Conservation (phyloP, 2,113 vertebrate genomes). For the Phycodurus eques region DNA sequence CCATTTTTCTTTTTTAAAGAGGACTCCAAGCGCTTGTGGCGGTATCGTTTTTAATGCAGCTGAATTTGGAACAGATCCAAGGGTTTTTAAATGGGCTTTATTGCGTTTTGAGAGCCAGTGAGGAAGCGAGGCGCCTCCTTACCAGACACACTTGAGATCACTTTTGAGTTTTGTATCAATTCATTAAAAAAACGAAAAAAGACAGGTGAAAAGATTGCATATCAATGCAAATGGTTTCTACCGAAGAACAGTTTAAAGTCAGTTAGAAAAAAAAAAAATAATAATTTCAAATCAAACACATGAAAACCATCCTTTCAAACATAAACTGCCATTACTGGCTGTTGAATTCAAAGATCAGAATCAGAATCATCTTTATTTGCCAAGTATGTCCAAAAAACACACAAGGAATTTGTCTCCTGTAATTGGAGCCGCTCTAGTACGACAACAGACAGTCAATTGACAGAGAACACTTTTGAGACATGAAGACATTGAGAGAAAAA, state of each 20-base stretch:
- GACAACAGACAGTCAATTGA: too few species aligned
- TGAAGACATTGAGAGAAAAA: too few species aligned
- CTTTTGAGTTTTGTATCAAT: slow-evolving; percentile 46
- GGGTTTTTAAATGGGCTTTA: slow-evolving; percentile 35
- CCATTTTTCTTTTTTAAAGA: neutral
- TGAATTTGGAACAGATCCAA: slow-evolving; percentile 38
- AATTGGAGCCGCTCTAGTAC: too few species aligned
- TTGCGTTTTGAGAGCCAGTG: slow-evolving; percentile 33
- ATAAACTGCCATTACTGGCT: too few species aligned
- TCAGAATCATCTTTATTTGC: too few species aligned
- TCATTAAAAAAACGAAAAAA: slow-evolving; percentile 31
- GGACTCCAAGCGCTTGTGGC: neutral
- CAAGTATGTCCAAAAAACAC: too few species aligned
- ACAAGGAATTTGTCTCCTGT: too few species aligned
- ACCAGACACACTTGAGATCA: slow-evolving; percentile 2
- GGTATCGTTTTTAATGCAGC: slow-evolving; percentile 25
- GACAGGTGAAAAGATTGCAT: neutral
- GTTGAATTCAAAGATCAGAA: too few species aligned
- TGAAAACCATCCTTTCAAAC: neutral
- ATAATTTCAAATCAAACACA: neutral
- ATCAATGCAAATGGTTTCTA: neutral
- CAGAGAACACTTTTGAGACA: too few species aligned
- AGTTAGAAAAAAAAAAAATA: neutral
- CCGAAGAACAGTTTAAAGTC: neutral
- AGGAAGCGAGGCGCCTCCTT: slow-evolving; percentile 12